Evolutionary conservation across 2,113 vertebrate genomes (phyloP).

Genomic region (Passer domesticus): DNA sequence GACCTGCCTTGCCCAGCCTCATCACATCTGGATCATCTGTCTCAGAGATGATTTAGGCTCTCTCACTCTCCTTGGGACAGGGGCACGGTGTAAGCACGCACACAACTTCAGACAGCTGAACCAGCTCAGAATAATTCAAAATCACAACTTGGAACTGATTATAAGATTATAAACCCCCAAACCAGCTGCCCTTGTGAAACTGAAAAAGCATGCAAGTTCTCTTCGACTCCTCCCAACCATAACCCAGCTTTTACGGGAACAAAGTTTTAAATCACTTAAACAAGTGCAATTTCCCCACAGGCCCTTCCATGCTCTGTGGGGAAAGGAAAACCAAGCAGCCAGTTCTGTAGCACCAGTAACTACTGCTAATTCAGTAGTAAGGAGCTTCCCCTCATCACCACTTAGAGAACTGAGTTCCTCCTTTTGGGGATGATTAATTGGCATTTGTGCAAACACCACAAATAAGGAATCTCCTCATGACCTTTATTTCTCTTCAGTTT

Average conservation of each 20-base stretch:
- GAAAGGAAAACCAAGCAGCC: neutral
- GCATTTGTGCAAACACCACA: neutral
- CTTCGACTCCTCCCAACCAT: neutral
- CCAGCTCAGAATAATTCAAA: neutral
- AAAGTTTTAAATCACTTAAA: neutral
- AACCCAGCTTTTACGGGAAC: neutral
- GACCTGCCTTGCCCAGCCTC: neutral
- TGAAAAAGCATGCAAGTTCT: neutral
- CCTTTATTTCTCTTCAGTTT: neutral
- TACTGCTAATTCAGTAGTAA: neutral
- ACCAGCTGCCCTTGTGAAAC: neutral
- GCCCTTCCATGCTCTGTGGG: neutral
- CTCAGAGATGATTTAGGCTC: neutral
- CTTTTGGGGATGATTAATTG: neutral
- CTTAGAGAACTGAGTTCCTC: neutral
- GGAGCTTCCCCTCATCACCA: neutral
- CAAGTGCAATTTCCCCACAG: neutral
- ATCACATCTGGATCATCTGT: neutral
- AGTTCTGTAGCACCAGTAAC: neutral
- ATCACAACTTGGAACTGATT: neutral
- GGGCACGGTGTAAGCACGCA: accelerated
- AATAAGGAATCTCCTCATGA: neutral
- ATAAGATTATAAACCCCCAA: neutral
- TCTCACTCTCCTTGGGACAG: neutral
- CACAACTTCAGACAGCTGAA: neutral